Conservation (phyloP, 2,888 invertebrate genomes). For the Dromius quadrimaculatus region DNA sequence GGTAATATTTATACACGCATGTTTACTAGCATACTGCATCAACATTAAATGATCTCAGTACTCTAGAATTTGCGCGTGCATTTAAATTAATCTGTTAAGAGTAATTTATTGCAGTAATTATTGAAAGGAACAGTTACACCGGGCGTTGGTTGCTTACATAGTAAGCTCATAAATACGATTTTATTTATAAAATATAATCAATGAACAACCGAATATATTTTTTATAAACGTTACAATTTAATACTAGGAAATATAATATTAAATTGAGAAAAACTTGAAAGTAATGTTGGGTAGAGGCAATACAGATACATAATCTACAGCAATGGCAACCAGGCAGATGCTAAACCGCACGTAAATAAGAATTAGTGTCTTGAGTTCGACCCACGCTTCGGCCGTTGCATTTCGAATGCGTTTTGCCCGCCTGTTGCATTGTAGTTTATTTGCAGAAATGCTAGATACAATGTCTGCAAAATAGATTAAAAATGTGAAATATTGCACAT, state of each 20-base stretch:
- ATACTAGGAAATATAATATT: no score
- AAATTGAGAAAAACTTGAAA: no score
- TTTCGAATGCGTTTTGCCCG: neutral
- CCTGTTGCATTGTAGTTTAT: no score
- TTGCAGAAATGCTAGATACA: neutral
- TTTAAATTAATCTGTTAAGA: slow-evolving; percentile 40
- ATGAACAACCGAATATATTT: no score
- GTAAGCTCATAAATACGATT: no score
- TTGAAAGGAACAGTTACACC: slow-evolving; percentile 42
- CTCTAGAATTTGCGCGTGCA: slow-evolving; percentile 29
- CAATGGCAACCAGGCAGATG: slow-evolving; percentile 13
- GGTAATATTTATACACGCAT: no score
- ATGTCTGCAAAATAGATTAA: slow-evolving; percentile 1
- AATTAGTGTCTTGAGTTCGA: slow-evolving; percentile 39
- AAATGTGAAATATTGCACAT: neutral
- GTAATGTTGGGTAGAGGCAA: no score
- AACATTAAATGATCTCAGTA: slow-evolving; percentile 20
- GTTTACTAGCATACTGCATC: slow-evolving; percentile 12
- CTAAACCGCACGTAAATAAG: slow-evolving; percentile 40
- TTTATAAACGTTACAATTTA: no score
- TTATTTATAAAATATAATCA: no score
- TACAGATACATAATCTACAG: no score
- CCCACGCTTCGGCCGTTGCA: slow-evolving; percentile 30
- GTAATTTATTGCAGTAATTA: slow-evolving; percentile 41
- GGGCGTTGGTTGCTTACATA: neutral